Evolutionary conservation across 2,888 invertebrate genomes (phyloP).

Genomic region (Acanthosepion pharaonis): DNA sequence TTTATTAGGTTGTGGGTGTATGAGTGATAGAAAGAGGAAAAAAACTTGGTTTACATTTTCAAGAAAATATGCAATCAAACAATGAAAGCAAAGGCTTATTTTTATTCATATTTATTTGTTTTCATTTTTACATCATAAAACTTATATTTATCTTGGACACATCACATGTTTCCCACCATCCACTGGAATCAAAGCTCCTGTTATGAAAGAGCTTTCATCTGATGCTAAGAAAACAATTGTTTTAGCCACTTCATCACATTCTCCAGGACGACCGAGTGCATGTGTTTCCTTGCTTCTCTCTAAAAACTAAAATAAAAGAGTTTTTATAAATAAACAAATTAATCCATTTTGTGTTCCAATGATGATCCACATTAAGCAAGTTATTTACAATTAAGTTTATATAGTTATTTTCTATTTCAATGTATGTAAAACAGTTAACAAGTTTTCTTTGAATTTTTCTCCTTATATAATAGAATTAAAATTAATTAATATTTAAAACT

Average conservation of each 20-base stretch:
- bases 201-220: slow-evolving; percentile 88
- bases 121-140: no score
- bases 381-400: no score
- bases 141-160: slow-evolving; percentile 82
- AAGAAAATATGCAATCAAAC: no score
- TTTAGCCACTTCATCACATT: slow-evolving; percentile 88
- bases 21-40: no score
- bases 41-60: no score
- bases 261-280: slow-evolving; percentile 89
- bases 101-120: no score
- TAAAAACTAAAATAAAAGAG: slow-evolving; percentile 79
- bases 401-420: neutral
- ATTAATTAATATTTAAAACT: neutral
- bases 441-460: no score
- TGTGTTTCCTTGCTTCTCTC: slow-evolving; percentile 90
- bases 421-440: neutral
- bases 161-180: slow-evolving; percentile 95
- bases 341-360: no score
- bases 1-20: no score
- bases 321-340: neutral
- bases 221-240: slow-evolving; percentile 94
- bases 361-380: no score
- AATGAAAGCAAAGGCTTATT: no score
- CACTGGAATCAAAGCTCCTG: slow-evolving; percentile 90
- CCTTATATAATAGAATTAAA: neutral